These are phyloP conservation scores for Cinclus mexicanus DNA, from an alignment of 2,113 vertebrate species.

Conservation along the genomic window DNA sequence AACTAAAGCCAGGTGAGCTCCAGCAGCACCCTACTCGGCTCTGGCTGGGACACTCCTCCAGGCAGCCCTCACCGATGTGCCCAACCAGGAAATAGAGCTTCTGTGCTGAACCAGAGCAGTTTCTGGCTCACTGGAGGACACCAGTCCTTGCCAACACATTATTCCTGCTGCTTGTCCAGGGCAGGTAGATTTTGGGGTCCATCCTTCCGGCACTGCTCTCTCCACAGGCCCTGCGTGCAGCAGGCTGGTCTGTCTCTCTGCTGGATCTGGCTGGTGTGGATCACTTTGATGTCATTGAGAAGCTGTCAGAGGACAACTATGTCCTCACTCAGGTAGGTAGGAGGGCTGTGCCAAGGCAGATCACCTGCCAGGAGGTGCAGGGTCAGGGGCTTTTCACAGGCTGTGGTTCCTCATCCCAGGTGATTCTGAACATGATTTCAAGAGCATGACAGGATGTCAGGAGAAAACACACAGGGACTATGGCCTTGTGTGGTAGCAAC, in stretches of 20 bases:
- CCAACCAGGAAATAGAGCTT: neutral
- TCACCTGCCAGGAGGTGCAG: neutral
- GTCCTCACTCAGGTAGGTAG: constrained; percentile 71
- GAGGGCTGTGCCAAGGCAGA: accelerated
- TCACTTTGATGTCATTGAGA: constrained; percentile 79
- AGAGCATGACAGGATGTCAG: neutral
- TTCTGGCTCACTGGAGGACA: neutral
- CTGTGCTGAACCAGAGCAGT: neutral
- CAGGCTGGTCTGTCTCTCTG: constrained; percentile 54
- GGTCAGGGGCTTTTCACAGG: neutral
- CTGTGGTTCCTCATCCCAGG: constrained; percentile 2
- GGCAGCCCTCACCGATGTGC: accelerated
- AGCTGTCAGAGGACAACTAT: constrained; percentile 49
- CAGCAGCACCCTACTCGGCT: accelerated
- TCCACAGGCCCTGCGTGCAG: constrained; percentile 12
- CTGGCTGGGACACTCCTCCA: accelerated
- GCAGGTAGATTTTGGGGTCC: neutral
- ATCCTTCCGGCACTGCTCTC: accelerated
- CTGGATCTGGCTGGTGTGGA: constrained; percentile 56
- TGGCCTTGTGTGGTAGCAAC: accelerated
- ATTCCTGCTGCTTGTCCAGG: neutral
- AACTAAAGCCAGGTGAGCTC: constrained; percentile 75
- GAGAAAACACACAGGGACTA: neutral
- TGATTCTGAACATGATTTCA: constrained; percentile 71
- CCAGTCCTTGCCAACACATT: neutral